Evolutionary conservation across 2,113 vertebrate species (phyloP), one percentile per base, ranked within the genome.

Genomic region (Donacobius atricapilla): DNA sequence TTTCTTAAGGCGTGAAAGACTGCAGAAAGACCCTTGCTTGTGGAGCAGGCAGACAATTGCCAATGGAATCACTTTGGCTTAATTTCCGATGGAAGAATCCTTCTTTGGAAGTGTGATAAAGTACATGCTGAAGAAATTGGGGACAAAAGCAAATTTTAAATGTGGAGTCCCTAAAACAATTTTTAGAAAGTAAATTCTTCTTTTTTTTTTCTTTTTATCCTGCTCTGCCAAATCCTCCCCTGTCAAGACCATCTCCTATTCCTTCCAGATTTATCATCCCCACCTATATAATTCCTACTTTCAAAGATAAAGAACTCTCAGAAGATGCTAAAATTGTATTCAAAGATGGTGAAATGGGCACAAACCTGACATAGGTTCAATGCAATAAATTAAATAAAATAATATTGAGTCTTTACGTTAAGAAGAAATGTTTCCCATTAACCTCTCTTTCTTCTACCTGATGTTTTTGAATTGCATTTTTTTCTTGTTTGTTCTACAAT

Each of bases 51-150:
- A 60, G 37, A 35, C 51, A 65, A 15, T 22, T 75, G 60, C 23
- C 60, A 23, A 4, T 17, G 22, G 21, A 84, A 71, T 69, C 2
- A 14, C 33, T 84, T 87, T 37, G 28, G 13, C 45, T 71, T 51
- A 30, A 47, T 51, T 91, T 82, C 44, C 1, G 0, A 48, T 37
- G 40, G n/a, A 83, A 88, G 70, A 2, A 10, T 2, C 1, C 5
- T 58, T 75, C 23, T 73, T 92, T 57, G 27, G n/a, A 19, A 79
- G 48, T 13, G 21, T 20, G 6, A 58, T 51, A 85, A 82, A 9
- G 2, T 35, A 5, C 0, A 0, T 8, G 57, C 5, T 51, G 76
- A 83, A 85, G 57, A 13, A 79, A 51, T 0, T 4, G 11, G 12
- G 44, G 23, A 6, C 18, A 30, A 78, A 82, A 69, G 3, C 21